These are phyloP conservation scores for Bufo bufo DNA, from an alignment of 2,113 vertebrate species.

Conservation along the genomic window DNA sequence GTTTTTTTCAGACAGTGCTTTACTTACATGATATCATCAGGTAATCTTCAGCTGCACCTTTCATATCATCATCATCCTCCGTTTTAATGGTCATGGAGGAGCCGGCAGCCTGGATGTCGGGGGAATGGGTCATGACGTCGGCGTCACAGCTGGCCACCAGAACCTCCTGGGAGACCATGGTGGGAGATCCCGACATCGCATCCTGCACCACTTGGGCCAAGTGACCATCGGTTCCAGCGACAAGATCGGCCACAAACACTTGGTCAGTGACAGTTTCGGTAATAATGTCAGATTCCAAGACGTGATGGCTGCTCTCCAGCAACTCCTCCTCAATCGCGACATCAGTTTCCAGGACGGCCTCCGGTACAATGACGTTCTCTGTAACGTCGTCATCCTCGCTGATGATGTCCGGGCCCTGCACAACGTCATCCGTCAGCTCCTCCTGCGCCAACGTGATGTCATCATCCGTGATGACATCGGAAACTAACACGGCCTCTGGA, in stretches of 20 bases:
- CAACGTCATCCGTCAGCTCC: conserved; percentile 88
- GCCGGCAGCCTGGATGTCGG: conserved; percentile 76
- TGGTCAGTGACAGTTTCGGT: conserved; percentile 85
- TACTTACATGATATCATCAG: conserved; percentile 98
- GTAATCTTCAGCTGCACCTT: conserved; percentile 96
- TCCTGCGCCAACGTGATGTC: conserved; percentile 89
- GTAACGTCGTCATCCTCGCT: conserved; percentile 82
- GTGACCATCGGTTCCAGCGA: conserved; percentile 85
- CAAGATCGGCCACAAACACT: conserved; percentile 94
- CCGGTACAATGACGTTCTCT: conserved; percentile 89
- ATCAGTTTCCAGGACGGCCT: conserved; percentile 85
- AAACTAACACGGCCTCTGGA: conserved; percentile 93
- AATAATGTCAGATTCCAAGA: conserved; percentile 86
- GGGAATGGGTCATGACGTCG: conserved; percentile 86
- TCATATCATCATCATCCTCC: conserved; percentile 87
- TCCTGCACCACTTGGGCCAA: conserved; percentile 86
- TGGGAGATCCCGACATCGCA: conserved; percentile 75
- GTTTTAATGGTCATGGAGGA: conserved; percentile 89
- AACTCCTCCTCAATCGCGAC: conserved; percentile 92
- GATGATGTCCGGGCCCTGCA: conserved; percentile 86
- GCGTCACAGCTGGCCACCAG: conserved; percentile 88
- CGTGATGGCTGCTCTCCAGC: conserved; percentile 84
- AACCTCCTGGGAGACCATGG: conserved; percentile 90
- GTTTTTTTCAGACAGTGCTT: conserved; percentile 29
- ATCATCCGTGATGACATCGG: conserved; percentile 93